These are phyloP conservation scores for Euzetes globulus DNA, from an alignment of 2,888 invertebrate species.

Conservation along the genomic window DNA sequence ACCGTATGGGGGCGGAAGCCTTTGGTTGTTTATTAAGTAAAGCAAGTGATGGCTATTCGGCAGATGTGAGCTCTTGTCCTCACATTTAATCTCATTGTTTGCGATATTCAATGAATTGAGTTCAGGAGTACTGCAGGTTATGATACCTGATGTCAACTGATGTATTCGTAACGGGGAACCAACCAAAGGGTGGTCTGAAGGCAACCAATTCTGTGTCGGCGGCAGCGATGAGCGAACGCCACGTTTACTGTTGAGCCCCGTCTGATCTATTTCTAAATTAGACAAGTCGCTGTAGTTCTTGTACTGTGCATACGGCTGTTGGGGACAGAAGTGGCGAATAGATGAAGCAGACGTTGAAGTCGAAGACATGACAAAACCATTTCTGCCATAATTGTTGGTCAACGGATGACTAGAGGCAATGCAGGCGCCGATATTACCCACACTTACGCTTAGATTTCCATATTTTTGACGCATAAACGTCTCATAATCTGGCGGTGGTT, in stretches of 20 bases:
- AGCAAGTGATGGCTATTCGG: slow-evolving; percentile 25
- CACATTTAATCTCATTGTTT: neutral
- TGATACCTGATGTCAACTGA: slow-evolving; percentile 23
- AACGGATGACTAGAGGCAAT: slow-evolving; percentile 30
- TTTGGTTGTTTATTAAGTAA: slow-evolving; percentile 13
- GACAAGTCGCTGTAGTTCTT: slow-evolving; percentile 44
- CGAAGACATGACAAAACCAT: neutral
- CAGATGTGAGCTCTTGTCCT: neutral
- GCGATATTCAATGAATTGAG: slow-evolving; percentile 39
- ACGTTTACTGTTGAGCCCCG: neutral
- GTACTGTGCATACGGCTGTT: slow-evolving; percentile 43
- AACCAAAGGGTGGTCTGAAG: neutral
- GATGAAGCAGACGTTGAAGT: slow-evolving; percentile 16
- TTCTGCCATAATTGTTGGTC: neutral
- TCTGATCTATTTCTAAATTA: slow-evolving; percentile 38
- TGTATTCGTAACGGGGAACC: neutral
- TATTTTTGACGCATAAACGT: slow-evolving; percentile 77
- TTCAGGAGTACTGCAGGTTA: slow-evolving; percentile 47
- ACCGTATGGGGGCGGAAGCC: neutral
- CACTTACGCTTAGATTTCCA: slow-evolving; percentile 40
- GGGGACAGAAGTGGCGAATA: slow-evolving; percentile 9
- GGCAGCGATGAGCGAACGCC: slow-evolving; percentile 29
- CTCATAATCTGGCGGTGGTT: slow-evolving; percentile 90
- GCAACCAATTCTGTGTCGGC: neutral
- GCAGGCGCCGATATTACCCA: slow-evolving; percentile 11